Conservation (phyloP, 2,888 invertebrate genomes). For the Limulus polyphemus region DNA sequence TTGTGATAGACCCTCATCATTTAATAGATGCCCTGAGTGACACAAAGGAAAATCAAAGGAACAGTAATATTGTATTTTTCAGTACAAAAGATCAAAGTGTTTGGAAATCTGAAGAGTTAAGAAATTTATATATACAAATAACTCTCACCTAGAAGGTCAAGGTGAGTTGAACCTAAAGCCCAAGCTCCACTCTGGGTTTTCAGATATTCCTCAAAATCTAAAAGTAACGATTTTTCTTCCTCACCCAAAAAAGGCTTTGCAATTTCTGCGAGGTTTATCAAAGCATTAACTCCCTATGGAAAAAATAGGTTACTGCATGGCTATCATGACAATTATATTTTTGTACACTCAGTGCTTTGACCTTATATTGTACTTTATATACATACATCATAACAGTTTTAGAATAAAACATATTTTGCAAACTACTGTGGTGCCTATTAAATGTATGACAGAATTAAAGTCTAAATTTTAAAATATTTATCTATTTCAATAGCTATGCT, state of each 20-base stretch:
- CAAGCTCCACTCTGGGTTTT: constrained; percentile 81
- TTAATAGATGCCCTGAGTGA: constrained; percentile 24
- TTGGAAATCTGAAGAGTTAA: no score
- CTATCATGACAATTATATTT: no score
- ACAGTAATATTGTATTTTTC: constrained; percentile 1
- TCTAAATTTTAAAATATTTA: no score
- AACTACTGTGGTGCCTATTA: no score
- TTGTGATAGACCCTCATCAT: constrained; percentile 22
- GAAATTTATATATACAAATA: no score
- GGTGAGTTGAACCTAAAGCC: constrained; percentile 79
- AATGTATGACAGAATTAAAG: no score
- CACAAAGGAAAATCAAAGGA: constrained; percentile 1
- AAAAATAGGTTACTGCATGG: no score
- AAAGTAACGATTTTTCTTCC: constrained; percentile 61
- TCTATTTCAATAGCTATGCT: no score
- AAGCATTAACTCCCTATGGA: constrained; percentile 41
- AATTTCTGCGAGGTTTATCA: constrained; percentile 54
- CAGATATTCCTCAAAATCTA: constrained; percentile 75
- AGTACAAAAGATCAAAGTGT: background rate
- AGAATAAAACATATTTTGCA: no score
- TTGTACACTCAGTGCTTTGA: no score
- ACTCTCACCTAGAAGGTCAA: constrained; percentile 57
- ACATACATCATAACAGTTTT: no score
- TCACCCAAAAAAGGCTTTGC: constrained; percentile 57
- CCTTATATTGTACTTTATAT: no score